Evolutionary conservation across 2,888 invertebrate genomes (phyloP).

Genomic region (Acrobasis consociella): DNA sequence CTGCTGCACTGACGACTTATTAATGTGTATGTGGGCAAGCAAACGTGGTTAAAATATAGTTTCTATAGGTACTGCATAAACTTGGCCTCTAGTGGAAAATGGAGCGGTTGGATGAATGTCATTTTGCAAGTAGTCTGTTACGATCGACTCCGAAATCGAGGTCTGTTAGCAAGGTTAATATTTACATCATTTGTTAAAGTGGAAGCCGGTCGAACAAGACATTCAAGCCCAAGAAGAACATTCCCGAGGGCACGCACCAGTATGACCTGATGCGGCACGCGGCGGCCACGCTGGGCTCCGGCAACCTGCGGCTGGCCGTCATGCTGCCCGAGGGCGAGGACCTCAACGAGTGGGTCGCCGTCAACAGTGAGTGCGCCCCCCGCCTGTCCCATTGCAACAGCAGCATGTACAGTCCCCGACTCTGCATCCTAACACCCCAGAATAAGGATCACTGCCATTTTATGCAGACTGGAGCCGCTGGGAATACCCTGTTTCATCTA

Average conservation of each 20-base stretch:
- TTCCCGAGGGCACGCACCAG: slow-evolving; percentile 98
- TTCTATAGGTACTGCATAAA: not conserved
- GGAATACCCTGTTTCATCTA: no score
- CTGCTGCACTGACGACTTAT: slow-evolving; percentile 58
- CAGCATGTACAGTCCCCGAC: no score
- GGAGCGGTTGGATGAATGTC: not conserved
- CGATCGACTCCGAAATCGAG: no score
- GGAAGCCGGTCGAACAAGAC: slow-evolving; percentile 97
- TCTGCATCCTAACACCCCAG: no score
- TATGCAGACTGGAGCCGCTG: no score
- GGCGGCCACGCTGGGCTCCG: slow-evolving; percentile 98
- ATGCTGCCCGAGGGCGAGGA: slow-evolving; percentile 99
- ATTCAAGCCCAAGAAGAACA: slow-evolving; percentile 99
- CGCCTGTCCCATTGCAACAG: no score
- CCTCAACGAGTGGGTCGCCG: slow-evolving; percentile 99
- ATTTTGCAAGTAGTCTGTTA: not conserved
- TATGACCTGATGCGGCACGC: slow-evolving; percentile 99
- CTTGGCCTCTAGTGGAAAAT: not conserved
- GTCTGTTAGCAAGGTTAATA: not conserved
- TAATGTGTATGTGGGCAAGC: slow-evolving; percentile 48
- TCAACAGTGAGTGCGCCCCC: slow-evolving; percentile 92
- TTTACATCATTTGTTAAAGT: slow-evolving; percentile 61
- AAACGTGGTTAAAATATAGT: not conserved
- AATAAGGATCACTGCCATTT: no score
- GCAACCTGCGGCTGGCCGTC: slow-evolving; percentile 97